Evolutionary conservation across 1,140 invertebrate genomes (phyloP).

Genomic region (roundworm (Caenorhabditis elegans)): DNA sequence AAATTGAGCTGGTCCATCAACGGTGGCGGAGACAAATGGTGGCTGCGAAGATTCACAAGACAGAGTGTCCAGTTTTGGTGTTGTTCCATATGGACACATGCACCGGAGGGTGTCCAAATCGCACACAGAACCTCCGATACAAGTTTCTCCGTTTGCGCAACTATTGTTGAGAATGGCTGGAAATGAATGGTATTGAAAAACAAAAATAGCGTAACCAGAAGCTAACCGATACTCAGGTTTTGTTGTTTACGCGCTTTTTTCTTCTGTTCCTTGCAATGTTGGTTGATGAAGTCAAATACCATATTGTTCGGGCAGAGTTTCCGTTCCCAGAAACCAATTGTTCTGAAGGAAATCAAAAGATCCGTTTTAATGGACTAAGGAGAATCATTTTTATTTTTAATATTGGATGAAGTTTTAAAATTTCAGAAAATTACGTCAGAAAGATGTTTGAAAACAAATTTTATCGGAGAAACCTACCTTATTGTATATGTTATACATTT

Average conservation of each 20-base stretch:
- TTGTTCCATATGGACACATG: conserved; percentile 62
- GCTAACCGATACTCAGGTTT: conserved; percentile 57
- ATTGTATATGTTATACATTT: too few relatives aligned
- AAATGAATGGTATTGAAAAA: background rate
- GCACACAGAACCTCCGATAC: conserved; percentile 66
- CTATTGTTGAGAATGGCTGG: conserved; percentile 64
- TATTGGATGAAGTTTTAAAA: too few relatives aligned
- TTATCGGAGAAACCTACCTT: too few relatives aligned
- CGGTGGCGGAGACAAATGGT: conserved; percentile 11
- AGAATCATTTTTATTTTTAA: too few relatives aligned
- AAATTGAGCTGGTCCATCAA: conserved; percentile 1
- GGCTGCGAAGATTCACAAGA: conserved; percentile 51
- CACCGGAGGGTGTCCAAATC: conserved; percentile 53
- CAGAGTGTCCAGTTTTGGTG: conserved; percentile 62
- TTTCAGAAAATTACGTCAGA: too few relatives aligned
- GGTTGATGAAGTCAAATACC: conserved; percentile 62
- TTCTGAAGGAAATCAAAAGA: conserved; percentile 47
- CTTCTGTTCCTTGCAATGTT: conserved; percentile 55
- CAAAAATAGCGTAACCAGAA: background rate
- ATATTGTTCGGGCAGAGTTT: conserved; percentile 61
- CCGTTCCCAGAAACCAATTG: conserved; percentile 61
- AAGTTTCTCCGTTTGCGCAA: conserved; percentile 61
- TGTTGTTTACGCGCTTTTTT: conserved; percentile 49
- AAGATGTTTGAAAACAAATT: too few relatives aligned
- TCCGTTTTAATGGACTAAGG: too few relatives aligned